These are phyloP conservation scores for Phoxinus dragarum DNA, from an alignment of 2,797 vertebrate species.

Conservation along the genomic window DNA sequence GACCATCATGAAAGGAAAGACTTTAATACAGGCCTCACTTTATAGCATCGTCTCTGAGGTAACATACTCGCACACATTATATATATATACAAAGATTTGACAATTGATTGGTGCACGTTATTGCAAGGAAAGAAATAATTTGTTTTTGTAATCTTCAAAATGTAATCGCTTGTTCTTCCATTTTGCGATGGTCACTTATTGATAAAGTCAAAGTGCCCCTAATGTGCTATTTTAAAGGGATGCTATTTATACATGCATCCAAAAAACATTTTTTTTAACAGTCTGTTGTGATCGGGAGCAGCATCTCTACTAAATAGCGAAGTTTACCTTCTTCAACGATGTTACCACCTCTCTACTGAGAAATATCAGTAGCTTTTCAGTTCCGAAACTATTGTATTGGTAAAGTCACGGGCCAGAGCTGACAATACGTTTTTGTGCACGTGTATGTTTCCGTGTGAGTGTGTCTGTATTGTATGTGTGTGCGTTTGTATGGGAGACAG, in stretches of 20 bases:
- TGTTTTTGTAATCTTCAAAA: not conserved
- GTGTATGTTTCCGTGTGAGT: too few relatives aligned
- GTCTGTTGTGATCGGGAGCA: too few relatives aligned
- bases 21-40: slow-evolving; percentile 67
- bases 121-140: not conserved
- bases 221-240: not conserved
- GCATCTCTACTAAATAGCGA: not conserved
- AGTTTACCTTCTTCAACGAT: not conserved
- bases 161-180: not conserved
- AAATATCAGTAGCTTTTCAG: not conserved
- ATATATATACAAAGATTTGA: not conserved
- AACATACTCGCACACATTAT: not conserved
- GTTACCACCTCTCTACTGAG: too few relatives aligned
- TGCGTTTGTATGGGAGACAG: too few relatives aligned
- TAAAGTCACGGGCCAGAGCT: not conserved
- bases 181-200: not conserved
- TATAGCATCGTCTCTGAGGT: slow-evolving; percentile 34
- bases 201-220: not conserved
- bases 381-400: not conserved
- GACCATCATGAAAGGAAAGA: slow-evolving; percentile 61
- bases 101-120: too few relatives aligned
- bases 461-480: too few relatives aligned
- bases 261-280: too few relatives aligned
- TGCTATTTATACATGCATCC: too few relatives aligned
- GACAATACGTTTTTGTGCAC: too few relatives aligned